These are phyloP conservation scores for Petroica traversi DNA, from an alignment of 2,113 vertebrate species.

Conservation along the genomic window DNA sequence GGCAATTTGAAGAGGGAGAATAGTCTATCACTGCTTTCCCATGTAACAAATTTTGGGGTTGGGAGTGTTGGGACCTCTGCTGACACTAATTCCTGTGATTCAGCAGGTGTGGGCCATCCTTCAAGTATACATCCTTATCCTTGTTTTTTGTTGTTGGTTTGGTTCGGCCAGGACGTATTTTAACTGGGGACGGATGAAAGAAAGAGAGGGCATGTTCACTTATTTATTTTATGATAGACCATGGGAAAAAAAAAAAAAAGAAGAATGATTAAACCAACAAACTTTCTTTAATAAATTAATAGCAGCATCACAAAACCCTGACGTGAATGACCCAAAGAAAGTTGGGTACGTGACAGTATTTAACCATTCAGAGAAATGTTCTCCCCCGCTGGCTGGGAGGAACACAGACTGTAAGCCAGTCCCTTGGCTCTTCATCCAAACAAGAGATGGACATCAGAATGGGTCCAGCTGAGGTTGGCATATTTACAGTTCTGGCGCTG, in stretches of 20 bases:
- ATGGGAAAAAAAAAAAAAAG: neutral
- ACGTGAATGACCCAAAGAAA: constrained; percentile 49
- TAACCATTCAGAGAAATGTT: constrained; percentile 1
- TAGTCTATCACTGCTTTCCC: neutral
- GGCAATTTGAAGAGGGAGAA: neutral
- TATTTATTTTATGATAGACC: neutral
- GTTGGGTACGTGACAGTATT: constrained; percentile 36
- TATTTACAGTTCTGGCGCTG: constrained; percentile 21
- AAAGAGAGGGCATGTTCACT: neutral
- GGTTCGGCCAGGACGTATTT: neutral
- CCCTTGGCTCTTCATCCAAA: neutral
- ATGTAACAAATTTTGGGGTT: neutral
- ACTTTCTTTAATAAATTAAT: constrained; percentile 68
- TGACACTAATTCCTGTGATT: neutral
- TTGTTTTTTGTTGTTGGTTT: neutral
- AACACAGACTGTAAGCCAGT: neutral
- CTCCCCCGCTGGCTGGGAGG: neutral
- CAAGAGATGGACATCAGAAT: neutral
- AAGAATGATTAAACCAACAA: constrained; percentile 50
- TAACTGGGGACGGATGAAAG: neutral
- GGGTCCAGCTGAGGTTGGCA: neutral
- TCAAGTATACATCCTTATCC: neutral
- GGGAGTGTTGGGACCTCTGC: neutral
- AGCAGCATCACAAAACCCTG: constrained; percentile 68
- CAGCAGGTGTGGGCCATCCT: neutral